These are phyloP conservation scores for Nilaparvata lugens DNA, from an alignment of 1,140 invertebrate genomes.

Conservation along the genomic window DNA sequence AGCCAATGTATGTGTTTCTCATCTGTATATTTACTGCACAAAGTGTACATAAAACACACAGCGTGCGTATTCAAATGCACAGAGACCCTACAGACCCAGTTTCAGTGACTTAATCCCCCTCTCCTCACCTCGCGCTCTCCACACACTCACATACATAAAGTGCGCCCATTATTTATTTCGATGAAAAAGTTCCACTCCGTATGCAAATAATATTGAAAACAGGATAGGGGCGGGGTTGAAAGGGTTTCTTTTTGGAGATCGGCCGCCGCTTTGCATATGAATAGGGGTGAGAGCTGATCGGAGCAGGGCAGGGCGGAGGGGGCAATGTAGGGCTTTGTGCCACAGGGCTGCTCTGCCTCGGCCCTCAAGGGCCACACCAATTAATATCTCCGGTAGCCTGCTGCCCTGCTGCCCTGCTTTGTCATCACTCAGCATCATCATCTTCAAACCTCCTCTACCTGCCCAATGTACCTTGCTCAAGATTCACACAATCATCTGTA, in stretches of 20 bases:
- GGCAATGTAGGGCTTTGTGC: not conserved
- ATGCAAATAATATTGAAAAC: constrained; percentile 17
- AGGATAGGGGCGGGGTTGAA: constrained; percentile 8
- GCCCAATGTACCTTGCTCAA: too few relatives aligned
- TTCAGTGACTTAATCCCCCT: constrained; percentile 5
- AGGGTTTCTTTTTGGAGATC: constrained; percentile 17
- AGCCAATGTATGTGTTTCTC: not conserved
- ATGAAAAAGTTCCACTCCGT: constrained; percentile 3
- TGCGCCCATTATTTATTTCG: constrained; percentile 17
- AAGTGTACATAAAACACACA: too few relatives aligned
- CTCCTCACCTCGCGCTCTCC: not conserved
- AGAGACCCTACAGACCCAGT: not conserved
- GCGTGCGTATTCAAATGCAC: not conserved
- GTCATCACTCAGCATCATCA: too few relatives aligned
- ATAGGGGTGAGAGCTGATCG: constrained; percentile 1
- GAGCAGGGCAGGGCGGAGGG: not conserved
- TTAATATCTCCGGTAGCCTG: not conserved
- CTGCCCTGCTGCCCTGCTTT: not conserved
- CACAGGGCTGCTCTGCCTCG: not conserved
- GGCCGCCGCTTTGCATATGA: constrained; percentile 16
- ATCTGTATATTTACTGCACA: too few relatives aligned
- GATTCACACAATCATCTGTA: too few relatives aligned
- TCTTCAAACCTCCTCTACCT: too few relatives aligned
- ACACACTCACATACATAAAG: constrained; percentile 7
- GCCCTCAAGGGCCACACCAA: constrained; percentile 3